Evolutionary conservation across 2,888 invertebrate genomes (phyloP), one percentile per base, ranked within the genome.

Genomic region (Chesias legatella): DNA sequence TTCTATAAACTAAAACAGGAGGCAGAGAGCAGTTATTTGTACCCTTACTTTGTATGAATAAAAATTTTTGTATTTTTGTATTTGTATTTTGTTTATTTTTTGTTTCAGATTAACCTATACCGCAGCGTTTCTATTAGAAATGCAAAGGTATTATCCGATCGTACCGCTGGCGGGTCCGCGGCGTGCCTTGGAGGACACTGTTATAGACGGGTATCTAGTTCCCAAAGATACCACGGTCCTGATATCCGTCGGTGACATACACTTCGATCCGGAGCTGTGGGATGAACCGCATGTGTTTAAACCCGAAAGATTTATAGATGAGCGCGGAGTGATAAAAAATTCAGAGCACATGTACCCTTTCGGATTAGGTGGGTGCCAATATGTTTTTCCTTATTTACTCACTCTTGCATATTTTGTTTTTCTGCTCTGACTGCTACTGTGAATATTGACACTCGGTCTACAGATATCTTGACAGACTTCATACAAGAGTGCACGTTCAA

Each of bases 241-340:
- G 10, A 73, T 91, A 26, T 89, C 90, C 37, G 57, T 81, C 4
- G 73, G 88, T 9, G 88, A 90, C 61, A 82, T 90, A 45, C 79
- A 90, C 36, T 83, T 84, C 49, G 89, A 89, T 60, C 89, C 90
- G 30, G 58, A 75, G 44, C 51, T 76, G 7, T 93, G 91, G 91
- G 74, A 80, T 0, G 83, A 90, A 45, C 92, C 92, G 0, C 60
- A 86, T n/a, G 71, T 75, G 43, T 92, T 92, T 62, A 78, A 81
- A 17, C 92, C 92, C 0, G 90, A 91, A 61, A 84, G 93, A 69
- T 92, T 92, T 76, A 79, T 92, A 32, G 84, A 90, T 52, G 77
- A 83, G 7, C 61, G 74, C 10, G 91, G 91, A 10, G 73, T 71
- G 53, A 70, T 90, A 40, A 81, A 81, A 50, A 85, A 82, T 51